Conservation (phyloP, 2,113 vertebrate genomes). For the Mionectes macconnelli region DNA sequence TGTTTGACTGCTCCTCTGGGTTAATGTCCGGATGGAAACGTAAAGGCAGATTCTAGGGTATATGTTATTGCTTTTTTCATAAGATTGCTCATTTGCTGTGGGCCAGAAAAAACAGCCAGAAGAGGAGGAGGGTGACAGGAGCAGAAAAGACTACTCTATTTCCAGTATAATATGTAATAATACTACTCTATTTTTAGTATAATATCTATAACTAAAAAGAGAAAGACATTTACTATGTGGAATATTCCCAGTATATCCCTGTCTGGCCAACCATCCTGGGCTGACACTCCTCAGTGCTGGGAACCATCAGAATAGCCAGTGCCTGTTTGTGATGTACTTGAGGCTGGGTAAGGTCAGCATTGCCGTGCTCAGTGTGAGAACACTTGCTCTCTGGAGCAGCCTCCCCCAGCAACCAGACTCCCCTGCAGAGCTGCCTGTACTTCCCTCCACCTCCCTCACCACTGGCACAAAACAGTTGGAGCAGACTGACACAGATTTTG, state of each 20-base stretch:
- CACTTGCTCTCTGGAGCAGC: background rate
- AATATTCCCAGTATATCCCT: background rate
- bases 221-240: background rate
- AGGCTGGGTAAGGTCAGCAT: background rate
- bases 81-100: background rate
- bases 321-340: background rate
- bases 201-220: background rate
- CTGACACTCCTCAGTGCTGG: background rate
- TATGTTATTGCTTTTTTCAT: background rate
- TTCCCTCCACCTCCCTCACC: background rate
- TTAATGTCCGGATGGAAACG: background rate
- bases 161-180: background rate
- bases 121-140: rapidly evolving
- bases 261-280: background rate
- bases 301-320: background rate
- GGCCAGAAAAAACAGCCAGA: background rate
- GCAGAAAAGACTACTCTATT: background rate
- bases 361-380: rapidly evolving
- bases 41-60: background rate
- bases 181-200: background rate
- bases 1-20: background rate
- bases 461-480: background rate
- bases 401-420: background rate
- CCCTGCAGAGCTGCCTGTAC: background rate
- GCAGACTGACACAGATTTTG: background rate